These are phyloP conservation scores for Bombus picipes DNA, from an alignment of 1,140 invertebrate genomes.

Conservation along the genomic window DNA sequence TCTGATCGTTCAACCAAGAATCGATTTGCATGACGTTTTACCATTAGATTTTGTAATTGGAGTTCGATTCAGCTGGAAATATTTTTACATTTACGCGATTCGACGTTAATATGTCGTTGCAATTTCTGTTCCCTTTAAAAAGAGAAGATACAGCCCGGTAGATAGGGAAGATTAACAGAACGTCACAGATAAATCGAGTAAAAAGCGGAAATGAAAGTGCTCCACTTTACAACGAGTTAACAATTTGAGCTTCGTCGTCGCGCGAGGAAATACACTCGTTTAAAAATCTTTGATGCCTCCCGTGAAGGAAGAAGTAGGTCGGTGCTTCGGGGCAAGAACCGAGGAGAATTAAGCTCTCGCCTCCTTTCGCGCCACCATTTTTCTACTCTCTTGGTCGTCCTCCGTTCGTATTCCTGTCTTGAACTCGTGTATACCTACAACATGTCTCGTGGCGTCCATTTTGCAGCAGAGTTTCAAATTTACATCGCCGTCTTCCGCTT, in stretches of 20 bases:
- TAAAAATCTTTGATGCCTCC: constrained; percentile 57
- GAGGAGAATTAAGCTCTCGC: constrained; percentile 55
- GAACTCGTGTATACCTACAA: constrained; percentile 4
- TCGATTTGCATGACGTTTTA: neutral
- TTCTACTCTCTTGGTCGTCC: constrained; percentile 33
- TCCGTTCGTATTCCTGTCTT: constrained; percentile 22
- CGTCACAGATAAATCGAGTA: constrained; percentile 35
- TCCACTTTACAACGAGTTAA: constrained; percentile 42
- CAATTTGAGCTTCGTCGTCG: constrained; percentile 46
- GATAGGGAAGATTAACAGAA: constrained; percentile 31
- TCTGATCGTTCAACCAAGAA: neutral
- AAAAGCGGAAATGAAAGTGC: constrained; percentile 48
- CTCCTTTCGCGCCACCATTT: constrained; percentile 24
- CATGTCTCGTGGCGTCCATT: constrained; percentile 28
- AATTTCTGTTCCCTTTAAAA: constrained; percentile 24
- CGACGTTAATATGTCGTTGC: neutral
- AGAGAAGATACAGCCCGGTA: constrained; percentile 5
- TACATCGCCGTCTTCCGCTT: constrained; percentile 31
- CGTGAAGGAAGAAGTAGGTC: constrained; percentile 54
- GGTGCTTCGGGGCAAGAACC: constrained; percentile 38
- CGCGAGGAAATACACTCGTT: constrained; percentile 44
- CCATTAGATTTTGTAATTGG: neutral
- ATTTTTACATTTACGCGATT: neutral
- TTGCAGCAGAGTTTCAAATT: constrained; percentile 52
- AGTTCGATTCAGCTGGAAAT: neutral